Percentiles rank a stretch among this genome's conserved stretches.
Conservation (phyloP, 1,140 invertebrate genomes). For the Drosophila triauraria region DNA sequence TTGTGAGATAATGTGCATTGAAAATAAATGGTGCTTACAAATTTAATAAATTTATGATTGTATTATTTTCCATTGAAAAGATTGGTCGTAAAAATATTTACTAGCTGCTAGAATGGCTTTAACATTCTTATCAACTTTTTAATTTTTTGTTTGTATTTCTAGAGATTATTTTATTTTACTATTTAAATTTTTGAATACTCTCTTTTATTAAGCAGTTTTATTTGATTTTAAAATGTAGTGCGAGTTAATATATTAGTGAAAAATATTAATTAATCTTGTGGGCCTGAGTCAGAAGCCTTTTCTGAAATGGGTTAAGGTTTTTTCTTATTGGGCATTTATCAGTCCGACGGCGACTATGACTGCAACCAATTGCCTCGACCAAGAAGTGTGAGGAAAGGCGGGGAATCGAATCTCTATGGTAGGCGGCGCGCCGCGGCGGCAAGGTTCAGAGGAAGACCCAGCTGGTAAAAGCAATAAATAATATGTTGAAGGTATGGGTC, state of each 20-base stretch:
- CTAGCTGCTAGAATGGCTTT: not conserved
- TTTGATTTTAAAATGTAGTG: no score
- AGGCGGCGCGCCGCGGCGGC: slow-evolving; percentile 4
- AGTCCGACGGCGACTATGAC: slow-evolving; percentile 7
- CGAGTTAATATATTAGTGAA: not conserved
- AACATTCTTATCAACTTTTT: no score
- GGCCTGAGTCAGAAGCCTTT: not conserved
- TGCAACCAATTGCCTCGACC: slow-evolving; percentile 5
- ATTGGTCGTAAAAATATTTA: not conserved
- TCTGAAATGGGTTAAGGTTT: slow-evolving; percentile 4
- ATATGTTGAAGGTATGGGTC: not conserved
- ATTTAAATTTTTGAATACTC: no score
- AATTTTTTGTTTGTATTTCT: not conserved
- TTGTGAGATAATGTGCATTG: not conserved
- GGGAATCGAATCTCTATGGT: not conserved
- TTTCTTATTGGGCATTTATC: slow-evolving; percentile 15
- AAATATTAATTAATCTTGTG: no score
- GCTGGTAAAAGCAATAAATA: slow-evolving; percentile 2
- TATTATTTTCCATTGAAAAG: no score
- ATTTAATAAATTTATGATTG: no score
- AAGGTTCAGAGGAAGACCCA: slow-evolving; percentile 4
- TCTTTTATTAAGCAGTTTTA: no score
- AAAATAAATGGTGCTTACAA: no score
- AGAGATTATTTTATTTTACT: no score
- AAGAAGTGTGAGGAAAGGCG: slow-evolving; percentile 3